A percentile compares a stretch with the other conserved stretches of the same genome.
Conservation (phyloP, 2,888 invertebrate species). For the Cotesia congregata region DNA sequence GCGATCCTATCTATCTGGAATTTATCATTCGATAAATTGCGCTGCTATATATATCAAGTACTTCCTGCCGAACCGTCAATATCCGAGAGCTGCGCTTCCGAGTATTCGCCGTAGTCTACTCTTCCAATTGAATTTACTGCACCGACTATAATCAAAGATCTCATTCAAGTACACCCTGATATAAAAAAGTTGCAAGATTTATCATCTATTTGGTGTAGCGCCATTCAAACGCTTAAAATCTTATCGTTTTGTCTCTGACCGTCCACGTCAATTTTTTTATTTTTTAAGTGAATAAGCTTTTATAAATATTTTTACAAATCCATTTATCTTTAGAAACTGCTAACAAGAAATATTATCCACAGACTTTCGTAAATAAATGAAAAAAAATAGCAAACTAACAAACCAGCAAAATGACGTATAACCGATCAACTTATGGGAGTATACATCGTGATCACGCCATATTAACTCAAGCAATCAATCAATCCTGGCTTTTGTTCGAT, state of each 20-base stretch:
- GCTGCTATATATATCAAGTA: conserved; percentile 58
- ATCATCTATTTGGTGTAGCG: conserved; percentile 14
- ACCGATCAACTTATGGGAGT: background rate
- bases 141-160: conserved; percentile 22
- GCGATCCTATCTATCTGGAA: conserved; percentile 67
- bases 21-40: conserved; percentile 70
- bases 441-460: background rate
- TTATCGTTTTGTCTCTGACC: background rate
- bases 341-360: background rate
- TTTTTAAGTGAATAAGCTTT: background rate
- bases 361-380: background rate
- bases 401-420: background rate
- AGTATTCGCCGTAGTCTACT: conserved; percentile 41
- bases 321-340: background rate
- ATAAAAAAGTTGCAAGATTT: conserved; percentile 16
- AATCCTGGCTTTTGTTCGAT: conserved; percentile 2
- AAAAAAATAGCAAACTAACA: background rate
- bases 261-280: background rate
- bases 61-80: conserved; percentile 59
- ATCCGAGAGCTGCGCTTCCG: conserved; percentile 55
- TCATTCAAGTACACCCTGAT: conserved; percentile 5
- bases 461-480: conserved; percentile 4
- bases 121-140: conserved; percentile 28
- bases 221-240: conserved; percentile 9
- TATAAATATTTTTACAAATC: background rate